These are phyloP conservation scores for Numenius arquata DNA, from an alignment of 2,113 vertebrate genomes.

Conservation along the genomic window DNA sequence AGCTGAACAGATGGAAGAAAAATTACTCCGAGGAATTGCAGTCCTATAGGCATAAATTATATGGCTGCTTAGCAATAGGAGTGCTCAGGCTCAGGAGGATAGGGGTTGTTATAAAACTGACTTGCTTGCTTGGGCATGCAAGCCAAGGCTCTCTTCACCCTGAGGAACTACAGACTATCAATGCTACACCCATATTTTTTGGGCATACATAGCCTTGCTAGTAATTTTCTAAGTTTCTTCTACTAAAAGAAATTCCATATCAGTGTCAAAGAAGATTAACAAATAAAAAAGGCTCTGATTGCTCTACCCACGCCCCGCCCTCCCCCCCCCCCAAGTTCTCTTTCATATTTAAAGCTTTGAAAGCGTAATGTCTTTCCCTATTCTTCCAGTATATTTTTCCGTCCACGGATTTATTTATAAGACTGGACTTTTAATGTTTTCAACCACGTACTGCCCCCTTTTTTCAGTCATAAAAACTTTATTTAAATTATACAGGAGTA, in stretches of 20 bases:
- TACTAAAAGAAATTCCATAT: neutral
- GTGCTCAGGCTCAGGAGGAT: neutral
- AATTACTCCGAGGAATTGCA: neutral
- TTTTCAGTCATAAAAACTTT: neutral
- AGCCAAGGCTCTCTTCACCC: neutral
- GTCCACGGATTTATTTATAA: neutral
- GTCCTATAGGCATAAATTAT: slow-evolving; percentile 15
- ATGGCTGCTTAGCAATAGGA: slow-evolving; percentile 19
- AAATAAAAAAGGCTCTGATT: neutral
- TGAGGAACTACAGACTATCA: neutral
- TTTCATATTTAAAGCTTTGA: neutral
- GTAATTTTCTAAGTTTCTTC: neutral
- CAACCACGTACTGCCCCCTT: neutral
- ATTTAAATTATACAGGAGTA: neutral
- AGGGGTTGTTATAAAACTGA: neutral
- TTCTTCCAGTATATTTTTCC: neutral
- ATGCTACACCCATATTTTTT: neutral
- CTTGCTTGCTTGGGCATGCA: neutral
- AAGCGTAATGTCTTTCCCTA: neutral
- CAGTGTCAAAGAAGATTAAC: neutral
- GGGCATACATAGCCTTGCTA: neutral
- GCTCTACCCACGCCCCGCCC: too few relatives aligned
- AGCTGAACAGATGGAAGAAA: slow-evolving; percentile 49
- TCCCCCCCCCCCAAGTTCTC: neutral
- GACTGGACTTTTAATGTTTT: neutral